Conservation (phyloP, 2,113 vertebrate species). For the Clupea harengus region DNA sequence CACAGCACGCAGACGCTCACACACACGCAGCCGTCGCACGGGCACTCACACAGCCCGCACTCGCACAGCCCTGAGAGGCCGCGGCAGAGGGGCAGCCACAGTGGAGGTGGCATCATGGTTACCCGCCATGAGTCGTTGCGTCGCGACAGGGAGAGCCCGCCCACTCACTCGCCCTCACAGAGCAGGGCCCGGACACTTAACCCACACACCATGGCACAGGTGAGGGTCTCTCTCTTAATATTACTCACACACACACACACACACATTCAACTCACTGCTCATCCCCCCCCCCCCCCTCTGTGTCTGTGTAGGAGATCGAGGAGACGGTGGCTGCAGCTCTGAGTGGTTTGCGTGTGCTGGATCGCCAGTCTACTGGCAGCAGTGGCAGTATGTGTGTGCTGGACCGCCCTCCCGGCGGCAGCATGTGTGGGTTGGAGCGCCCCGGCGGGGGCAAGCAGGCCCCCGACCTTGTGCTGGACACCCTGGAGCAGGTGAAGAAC, state of each 20-base stretch:
- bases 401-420: neutral
- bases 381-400: slow-evolving; percentile 61
- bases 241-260: neutral
- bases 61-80: slow-evolving; percentile 86
- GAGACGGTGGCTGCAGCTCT: slow-evolving; percentile 93
- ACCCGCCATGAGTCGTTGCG: slow-evolving; percentile 90
- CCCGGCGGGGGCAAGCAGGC: slow-evolving; percentile 49
- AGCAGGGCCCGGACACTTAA: slow-evolving; percentile 80
- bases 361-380: slow-evolving; percentile 78
- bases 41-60: slow-evolving; percentile 64
- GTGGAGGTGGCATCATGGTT: slow-evolving; percentile 85
- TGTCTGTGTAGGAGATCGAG: slow-evolving; percentile 84
- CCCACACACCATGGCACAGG: slow-evolving; percentile 90
- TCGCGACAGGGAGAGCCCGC: slow-evolving; percentile 83
- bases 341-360: slow-evolving; percentile 89
- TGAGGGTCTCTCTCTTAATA: slow-evolving; percentile 44
- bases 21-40: slow-evolving; percentile 71
- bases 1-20: slow-evolving; percentile 61
- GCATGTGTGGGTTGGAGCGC: neutral
- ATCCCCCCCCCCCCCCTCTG: neutral
- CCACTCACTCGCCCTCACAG: slow-evolving; percentile 70
- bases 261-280: too few species aligned
- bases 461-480: slow-evolving; percentile 95
- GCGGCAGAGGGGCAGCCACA: slow-evolving; percentile 60
- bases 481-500: slow-evolving; percentile 93